These are phyloP conservation scores for Eulemur rufifrons DNA, from an alignment of 2,113 vertebrate species.

Conservation along the genomic window DNA sequence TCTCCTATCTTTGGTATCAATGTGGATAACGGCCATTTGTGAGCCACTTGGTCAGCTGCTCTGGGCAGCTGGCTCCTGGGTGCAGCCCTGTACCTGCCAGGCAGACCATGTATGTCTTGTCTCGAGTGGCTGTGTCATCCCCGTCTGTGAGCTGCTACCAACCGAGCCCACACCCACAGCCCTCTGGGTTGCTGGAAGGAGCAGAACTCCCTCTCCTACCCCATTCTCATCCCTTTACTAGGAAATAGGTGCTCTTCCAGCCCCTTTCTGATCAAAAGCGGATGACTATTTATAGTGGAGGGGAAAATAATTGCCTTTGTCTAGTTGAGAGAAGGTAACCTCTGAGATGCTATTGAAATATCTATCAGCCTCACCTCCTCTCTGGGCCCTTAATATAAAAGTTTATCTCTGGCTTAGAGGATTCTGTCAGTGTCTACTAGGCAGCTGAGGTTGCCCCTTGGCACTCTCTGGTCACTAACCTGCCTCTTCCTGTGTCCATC, in stretches of 20 bases:
- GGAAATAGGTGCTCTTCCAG: not conserved
- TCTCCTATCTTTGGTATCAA: not conserved
- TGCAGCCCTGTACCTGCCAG: constrained; percentile 26
- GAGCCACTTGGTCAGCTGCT: not conserved
- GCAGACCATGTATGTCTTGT: constrained; percentile 61
- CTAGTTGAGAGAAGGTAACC: not conserved
- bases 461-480: constrained; percentile 77
- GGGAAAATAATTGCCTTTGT: constrained; percentile 1
- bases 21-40: not conserved
- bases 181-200: not conserved
- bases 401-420: constrained; percentile 4
- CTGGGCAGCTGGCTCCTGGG: not conserved
- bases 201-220: not conserved
- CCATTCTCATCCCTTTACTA: not conserved
- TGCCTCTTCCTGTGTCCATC: constrained; percentile 86
- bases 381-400: constrained; percentile 37
- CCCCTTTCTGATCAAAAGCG: not conserved
- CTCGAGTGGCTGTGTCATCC: constrained; percentile 43
- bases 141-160: constrained; percentile 47
- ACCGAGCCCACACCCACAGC: constrained; percentile 26
- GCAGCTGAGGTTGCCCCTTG: constrained; percentile 40
- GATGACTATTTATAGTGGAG: not conserved
- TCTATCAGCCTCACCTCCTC: not conserved
- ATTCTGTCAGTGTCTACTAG: constrained; percentile 41
- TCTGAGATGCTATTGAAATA: not conserved